Evolutionary conservation across 2,888 invertebrate species (phyloP).

Genomic region (Bhutanitis thaidina): DNA sequence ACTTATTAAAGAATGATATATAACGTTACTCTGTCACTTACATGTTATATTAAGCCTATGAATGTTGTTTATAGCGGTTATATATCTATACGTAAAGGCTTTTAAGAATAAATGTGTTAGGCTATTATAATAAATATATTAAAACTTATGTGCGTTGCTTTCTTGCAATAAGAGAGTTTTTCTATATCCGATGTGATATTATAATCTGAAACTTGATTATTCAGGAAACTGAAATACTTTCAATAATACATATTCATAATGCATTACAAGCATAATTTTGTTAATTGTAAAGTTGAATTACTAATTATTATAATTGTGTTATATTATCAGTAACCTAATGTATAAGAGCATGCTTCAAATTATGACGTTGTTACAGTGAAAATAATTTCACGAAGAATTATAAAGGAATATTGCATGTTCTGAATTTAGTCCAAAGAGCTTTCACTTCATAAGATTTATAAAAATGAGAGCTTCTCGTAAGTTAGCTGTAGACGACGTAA

Average conservation of each 20-base stretch:
- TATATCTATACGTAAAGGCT: background rate
- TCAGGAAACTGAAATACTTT: no score
- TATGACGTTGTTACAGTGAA: no score
- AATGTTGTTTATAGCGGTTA: constrained; percentile 8
- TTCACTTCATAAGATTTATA: constrained; percentile 57
- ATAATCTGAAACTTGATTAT: background rate
- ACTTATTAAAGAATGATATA: background rate
- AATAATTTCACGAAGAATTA: no score
- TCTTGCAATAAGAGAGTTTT: no score
- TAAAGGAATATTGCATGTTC: background rate
- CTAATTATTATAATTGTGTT: no score
- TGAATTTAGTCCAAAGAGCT: constrained; percentile 56
- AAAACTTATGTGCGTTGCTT: background rate
- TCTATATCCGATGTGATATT: background rate
- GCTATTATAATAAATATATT: background rate
- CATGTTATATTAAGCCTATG: constrained; percentile 1
- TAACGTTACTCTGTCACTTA: constrained; percentile 3
- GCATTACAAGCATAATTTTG: no score
- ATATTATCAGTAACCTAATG: no score
- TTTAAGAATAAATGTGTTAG: background rate
- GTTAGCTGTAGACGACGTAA: constrained; percentile 43
- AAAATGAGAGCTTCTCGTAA: constrained; percentile 69
- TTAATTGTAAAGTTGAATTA: no score
- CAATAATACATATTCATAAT: no score
- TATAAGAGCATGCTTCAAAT: no score